Conservation (phyloP, 2,113 vertebrate species). For the Gnathonemus longibarbis region DNA sequence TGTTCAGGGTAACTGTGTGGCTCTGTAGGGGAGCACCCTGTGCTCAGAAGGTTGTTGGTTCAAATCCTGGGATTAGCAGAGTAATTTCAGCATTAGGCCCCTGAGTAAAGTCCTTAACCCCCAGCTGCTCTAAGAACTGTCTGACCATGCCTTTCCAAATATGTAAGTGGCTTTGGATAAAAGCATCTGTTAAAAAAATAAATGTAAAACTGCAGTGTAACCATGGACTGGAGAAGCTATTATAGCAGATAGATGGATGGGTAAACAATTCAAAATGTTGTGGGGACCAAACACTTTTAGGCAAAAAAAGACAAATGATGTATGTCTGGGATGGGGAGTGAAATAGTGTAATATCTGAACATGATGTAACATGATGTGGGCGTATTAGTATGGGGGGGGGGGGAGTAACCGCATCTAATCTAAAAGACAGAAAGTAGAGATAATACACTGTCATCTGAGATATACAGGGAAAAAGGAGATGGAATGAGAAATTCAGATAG, state of each 20-base stretch:
- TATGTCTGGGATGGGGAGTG: background rate
- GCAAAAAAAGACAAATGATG: background rate
- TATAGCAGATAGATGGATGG: background rate
- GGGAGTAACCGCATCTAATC: background rate
- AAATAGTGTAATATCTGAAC: background rate
- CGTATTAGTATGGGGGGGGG: background rate
- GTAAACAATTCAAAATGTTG: background rate
- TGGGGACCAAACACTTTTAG: background rate
- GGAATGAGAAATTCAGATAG: background rate
- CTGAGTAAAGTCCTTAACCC: background rate
- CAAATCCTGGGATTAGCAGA: background rate
- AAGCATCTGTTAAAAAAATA: background rate
- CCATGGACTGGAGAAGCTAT: background rate
- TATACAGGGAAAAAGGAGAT: background rate
- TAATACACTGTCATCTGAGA: background rate
- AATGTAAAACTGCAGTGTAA: background rate
- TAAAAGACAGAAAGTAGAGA: background rate
- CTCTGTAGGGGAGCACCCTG: background rate
- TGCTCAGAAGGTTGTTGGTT: background rate
- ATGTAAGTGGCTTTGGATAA: background rate
- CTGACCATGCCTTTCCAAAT: background rate
- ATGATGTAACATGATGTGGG: background rate
- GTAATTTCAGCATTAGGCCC: background rate
- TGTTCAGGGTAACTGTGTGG: background rate
- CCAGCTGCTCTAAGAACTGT: background rate